A percentile compares a stretch with the other conserved stretches of the same genome.
phyloP scores from a whole-genome alignment of 2,888 invertebrate species.

The Mystacides longicornis region DNA sequence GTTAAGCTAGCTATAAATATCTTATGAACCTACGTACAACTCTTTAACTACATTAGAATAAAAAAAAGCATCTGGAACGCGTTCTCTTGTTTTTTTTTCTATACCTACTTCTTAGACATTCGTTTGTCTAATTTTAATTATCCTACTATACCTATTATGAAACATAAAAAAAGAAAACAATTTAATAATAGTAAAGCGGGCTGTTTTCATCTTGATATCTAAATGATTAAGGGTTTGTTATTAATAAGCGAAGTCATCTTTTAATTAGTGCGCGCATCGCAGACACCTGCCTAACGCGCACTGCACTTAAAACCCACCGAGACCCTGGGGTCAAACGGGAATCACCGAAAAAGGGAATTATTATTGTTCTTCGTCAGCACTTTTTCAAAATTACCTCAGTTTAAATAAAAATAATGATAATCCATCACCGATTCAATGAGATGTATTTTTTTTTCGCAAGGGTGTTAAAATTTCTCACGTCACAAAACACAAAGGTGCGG shows the following conservation, averaged over 20 bases:
- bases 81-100: no score
- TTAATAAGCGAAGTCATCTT: conserved; percentile 13
- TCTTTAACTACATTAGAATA: no score
- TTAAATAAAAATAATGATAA: no score
- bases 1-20: no score
- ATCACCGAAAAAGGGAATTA: conserved; percentile 13
- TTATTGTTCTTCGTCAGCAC: conserved; percentile 12
- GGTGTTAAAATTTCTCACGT: conserved; percentile 7
- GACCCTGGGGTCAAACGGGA: conserved; percentile 1
- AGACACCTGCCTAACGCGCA: conserved; percentile 18
- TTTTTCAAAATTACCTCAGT: conserved; percentile 13
- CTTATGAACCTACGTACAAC: no score
- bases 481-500: background rate
- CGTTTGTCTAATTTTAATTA: no score
- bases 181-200: no score
- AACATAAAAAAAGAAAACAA: no score
- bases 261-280: conserved; percentile 12
- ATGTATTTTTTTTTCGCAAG: conserved; percentile 8
- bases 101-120: no score
- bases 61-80: no score
- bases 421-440: no score
- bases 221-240: conserved; percentile 7
- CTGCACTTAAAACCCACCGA: conserved; percentile 18
- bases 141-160: no score
- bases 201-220: background rate